Evolutionary conservation across 1,140 invertebrate genomes (phyloP).

Genomic region (Neuroterus valhalla): DNA sequence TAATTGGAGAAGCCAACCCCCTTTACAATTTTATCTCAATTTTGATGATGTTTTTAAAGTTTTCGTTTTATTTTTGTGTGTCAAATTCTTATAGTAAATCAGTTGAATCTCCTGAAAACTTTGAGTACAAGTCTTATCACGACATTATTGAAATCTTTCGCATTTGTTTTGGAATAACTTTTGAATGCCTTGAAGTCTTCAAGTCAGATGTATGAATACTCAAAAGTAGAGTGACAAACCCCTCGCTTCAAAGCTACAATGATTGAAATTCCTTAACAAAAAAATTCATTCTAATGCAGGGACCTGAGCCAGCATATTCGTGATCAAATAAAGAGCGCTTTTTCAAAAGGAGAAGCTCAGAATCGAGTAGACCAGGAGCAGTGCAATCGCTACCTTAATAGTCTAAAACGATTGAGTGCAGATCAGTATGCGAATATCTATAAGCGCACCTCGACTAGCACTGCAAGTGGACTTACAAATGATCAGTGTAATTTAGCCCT

Average conservation of each 20-base stretch:
- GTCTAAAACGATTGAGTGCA: slow-evolving; percentile 81
- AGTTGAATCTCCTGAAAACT: too few species aligned
- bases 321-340: slow-evolving; percentile 80
- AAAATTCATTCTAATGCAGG: too few species aligned
- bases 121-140: too few species aligned
- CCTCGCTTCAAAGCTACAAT: too few species aligned
- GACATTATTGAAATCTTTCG: neutral
- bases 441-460: slow-evolving; percentile 75
- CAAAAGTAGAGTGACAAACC: too few species aligned
- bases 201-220: too few species aligned
- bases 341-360: slow-evolving; percentile 77
- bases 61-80: too few species aligned
- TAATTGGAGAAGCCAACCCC: neutral
- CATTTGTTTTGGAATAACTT: slow-evolving; percentile 30
- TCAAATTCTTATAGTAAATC: too few species aligned
- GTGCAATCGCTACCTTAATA: slow-evolving; percentile 80
- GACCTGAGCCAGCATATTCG: slow-evolving; percentile 86
- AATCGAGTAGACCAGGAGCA: slow-evolving; percentile 74
- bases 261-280: too few species aligned
- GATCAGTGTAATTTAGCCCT: slow-evolving; percentile 84
- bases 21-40: neutral
- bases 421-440: slow-evolving; percentile 84
- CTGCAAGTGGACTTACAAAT: slow-evolving; percentile 81
- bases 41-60: neutral
- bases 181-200: slow-evolving; percentile 38